These are phyloP conservation scores for Sorex araneus DNA, from an alignment of 2,113 vertebrate species.

Conservation along the genomic window DNA sequence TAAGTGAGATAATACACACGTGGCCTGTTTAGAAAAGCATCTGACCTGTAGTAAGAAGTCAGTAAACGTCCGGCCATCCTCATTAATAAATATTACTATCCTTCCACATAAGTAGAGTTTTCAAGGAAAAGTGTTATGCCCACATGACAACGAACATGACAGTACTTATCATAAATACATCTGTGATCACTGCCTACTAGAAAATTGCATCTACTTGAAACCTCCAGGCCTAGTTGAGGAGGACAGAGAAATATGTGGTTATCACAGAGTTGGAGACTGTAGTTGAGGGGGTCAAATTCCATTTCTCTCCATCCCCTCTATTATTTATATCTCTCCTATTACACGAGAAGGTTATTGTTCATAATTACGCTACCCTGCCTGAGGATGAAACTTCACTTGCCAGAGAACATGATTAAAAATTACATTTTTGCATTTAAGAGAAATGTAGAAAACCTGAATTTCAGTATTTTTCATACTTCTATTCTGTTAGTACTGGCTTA, in stretches of 20 bases:
- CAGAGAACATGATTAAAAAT: conserved; percentile 40
- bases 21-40: conserved; percentile 4
- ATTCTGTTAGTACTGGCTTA: no score
- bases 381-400: neutral
- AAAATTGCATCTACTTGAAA: neutral
- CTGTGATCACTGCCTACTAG: conserved; percentile 25
- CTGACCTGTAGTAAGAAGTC: neutral
- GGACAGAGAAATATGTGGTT: neutral
- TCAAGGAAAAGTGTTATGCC: conserved; percentile 8
- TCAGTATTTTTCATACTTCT: no score
- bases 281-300: neutral
- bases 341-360: conserved; percentile 22
- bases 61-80: conserved; percentile 7
- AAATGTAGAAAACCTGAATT: no score
- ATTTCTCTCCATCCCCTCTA: neutral
- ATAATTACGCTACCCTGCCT: neutral
- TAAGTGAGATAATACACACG: neutral
- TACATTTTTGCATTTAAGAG: neutral
- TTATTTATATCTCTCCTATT: neutral
- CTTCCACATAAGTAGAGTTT: neutral
- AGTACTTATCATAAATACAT: conserved; percentile 3
- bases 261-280: neutral
- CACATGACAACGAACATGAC: conserved; percentile 15
- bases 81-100: neutral
- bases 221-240: neutral